Conservation (phyloP, 2,113 vertebrate species). For the Amphiprion percula region DNA sequence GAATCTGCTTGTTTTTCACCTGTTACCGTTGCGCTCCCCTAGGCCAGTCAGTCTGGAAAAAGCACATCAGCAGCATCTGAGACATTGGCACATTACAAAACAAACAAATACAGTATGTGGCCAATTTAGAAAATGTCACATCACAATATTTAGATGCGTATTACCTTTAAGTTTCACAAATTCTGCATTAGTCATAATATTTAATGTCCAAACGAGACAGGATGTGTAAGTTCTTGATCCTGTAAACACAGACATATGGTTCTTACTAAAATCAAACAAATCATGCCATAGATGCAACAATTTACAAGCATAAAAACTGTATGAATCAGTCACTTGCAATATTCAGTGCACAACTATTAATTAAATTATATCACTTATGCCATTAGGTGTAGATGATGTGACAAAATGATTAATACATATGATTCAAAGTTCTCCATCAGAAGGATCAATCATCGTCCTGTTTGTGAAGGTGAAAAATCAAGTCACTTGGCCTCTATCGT, state of each 20-base stretch:
- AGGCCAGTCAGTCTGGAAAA: constrained; percentile 24
- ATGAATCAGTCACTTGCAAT: background rate
- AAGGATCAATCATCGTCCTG: constrained; percentile 50
- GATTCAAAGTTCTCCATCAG: constrained; percentile 30
- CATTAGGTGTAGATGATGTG: constrained; percentile 50
- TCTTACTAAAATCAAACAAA: background rate
- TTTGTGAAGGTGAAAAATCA: constrained; percentile 56
- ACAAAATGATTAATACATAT: constrained; percentile 46
- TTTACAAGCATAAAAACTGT: background rate
- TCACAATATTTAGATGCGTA: background rate
- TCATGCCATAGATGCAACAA: background rate
- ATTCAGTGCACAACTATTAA: constrained; percentile 34
- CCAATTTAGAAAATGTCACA: constrained; percentile 48
- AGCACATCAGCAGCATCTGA: constrained; percentile 27
- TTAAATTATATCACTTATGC: constrained; percentile 3
- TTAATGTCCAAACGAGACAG: background rate
- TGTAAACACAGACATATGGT: background rate
- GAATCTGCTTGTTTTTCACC: constrained; percentile 39
- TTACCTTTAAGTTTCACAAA: background rate
- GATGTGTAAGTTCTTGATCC: background rate
- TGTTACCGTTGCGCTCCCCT: constrained; percentile 27
- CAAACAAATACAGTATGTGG: constrained; percentile 36
- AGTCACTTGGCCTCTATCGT: constrained; percentile 39
- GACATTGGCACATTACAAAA: constrained; percentile 31
- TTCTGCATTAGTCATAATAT: background rate